A percentile compares a stretch with the other conserved stretches of the same genome.
Conservation (phyloP, 2,888 invertebrate species). For the Cantharis flavilabris region DNA sequence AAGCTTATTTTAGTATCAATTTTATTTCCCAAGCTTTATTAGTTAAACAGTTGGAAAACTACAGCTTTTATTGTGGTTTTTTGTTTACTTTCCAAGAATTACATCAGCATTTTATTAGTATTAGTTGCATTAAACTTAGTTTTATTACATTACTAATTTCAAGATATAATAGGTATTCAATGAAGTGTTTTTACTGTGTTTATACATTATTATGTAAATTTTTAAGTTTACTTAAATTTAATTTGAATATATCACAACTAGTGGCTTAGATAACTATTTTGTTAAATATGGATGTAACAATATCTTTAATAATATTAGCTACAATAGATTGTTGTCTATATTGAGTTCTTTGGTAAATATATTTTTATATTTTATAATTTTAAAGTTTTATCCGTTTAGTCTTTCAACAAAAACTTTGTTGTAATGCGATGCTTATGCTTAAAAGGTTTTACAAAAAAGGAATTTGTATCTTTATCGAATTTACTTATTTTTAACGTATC, state of each 20-base stretch:
- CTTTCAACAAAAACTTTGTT: not conserved
- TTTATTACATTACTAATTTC: not conserved
- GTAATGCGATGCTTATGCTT: constrained; percentile 4
- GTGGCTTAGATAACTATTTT: no score
- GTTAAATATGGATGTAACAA: no score
- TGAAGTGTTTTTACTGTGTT: not conserved
- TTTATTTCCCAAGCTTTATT: not conserved
- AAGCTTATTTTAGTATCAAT: not conserved
- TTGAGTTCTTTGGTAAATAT: no score
- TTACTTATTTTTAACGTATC: constrained; percentile 12
- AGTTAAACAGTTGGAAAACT: not conserved
- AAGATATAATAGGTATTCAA: not conserved
- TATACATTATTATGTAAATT: no score
- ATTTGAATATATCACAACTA: no score
- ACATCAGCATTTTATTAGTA: not conserved
- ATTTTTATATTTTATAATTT: not conserved
- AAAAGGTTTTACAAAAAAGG: not conserved
- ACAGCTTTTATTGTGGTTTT: not conserved
- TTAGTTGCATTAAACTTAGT: not conserved
- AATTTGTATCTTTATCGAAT: constrained; percentile 4
- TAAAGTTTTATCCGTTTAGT: not conserved
- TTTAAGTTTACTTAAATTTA: no score
- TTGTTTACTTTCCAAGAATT: not conserved
- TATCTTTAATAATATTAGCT: no score
- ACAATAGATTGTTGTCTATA: no score